Conservation (phyloP, 2,888 invertebrate species). For the Rhagium mordax region DNA sequence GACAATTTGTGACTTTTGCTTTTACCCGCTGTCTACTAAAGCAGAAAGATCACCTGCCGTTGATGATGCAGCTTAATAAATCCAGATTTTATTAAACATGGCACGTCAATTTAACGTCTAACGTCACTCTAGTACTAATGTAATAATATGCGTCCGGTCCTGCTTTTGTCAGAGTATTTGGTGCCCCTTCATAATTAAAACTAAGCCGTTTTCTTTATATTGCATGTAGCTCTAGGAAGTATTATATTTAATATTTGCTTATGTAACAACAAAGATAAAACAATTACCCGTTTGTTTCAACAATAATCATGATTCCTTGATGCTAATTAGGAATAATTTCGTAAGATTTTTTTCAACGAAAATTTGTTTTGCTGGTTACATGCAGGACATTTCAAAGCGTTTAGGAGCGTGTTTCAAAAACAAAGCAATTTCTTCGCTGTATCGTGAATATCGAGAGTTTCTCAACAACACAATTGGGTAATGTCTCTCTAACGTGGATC, state of each 20-base stretch:
- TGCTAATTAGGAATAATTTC: constrained; percentile 16
- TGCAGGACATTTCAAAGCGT: constrained; percentile 31
- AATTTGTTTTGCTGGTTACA: constrained; percentile 28
- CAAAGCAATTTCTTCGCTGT: constrained; percentile 48
- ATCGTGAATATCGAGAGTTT: constrained; percentile 56
- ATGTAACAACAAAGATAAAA: constrained; percentile 8
- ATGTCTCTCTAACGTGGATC: constrained; percentile 48
- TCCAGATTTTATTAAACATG: too few relatives aligned
- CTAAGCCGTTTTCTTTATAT: not conserved
- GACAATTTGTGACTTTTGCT: too few relatives aligned
- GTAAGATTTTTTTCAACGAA: constrained; percentile 29
- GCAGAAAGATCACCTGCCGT: too few relatives aligned
- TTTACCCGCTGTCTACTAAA: too few relatives aligned
- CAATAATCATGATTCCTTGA: constrained; percentile 12
- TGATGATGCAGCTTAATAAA: too few relatives aligned
- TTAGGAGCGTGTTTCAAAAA: constrained; percentile 42
- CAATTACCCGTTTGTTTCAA: constrained; percentile 17
- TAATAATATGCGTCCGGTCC: too few relatives aligned
- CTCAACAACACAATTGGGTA: constrained; percentile 51
- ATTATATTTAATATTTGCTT: constrained; percentile 1
- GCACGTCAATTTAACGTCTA: too few relatives aligned
- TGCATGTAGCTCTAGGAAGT: not conserved
- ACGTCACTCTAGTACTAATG: too few relatives aligned
- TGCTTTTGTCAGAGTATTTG: not conserved
- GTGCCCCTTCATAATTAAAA: not conserved